These are phyloP conservation scores for Alectura lathami DNA, from an alignment of 2,113 vertebrate genomes.

Conservation along the genomic window DNA sequence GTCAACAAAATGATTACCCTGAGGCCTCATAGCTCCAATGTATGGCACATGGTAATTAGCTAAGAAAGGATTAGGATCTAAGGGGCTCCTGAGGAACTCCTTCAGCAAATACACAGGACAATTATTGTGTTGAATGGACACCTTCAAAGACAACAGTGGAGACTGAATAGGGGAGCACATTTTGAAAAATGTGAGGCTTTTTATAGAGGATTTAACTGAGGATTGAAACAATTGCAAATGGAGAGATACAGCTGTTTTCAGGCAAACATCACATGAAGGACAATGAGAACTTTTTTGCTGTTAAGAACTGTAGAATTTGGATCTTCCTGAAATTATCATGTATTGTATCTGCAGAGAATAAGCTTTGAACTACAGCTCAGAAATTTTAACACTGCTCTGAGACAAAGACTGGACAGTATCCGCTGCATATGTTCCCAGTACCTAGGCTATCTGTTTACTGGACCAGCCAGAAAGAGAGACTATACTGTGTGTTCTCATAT, in stretches of 20 bases:
- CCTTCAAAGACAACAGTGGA: background rate
- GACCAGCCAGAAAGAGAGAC: background rate
- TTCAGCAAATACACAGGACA: conserved; percentile 4
- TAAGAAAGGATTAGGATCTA: conserved; percentile 20
- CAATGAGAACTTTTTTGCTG: background rate
- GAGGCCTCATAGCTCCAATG: conserved; percentile 36
- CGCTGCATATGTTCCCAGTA: background rate
- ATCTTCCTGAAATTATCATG: background rate
- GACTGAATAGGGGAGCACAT: background rate
- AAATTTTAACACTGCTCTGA: background rate
- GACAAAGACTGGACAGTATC: background rate
- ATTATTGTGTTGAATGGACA: conserved; percentile 2
- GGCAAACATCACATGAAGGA: background rate
- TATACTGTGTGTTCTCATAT: background rate
- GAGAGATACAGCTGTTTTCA: background rate
- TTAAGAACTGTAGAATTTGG: background rate
- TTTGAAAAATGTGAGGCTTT: background rate
- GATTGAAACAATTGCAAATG: background rate
- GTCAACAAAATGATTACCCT: conserved; percentile 70
- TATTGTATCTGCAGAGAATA: background rate
- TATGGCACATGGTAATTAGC: conserved; percentile 53
- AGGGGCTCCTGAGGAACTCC: conserved; percentile 8
- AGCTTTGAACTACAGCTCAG: background rate
- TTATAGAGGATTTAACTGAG: background rate
- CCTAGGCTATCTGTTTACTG: background rate